Conservation (phyloP, 2,888 invertebrate species). For the Nemotelus pantherinus region DNA sequence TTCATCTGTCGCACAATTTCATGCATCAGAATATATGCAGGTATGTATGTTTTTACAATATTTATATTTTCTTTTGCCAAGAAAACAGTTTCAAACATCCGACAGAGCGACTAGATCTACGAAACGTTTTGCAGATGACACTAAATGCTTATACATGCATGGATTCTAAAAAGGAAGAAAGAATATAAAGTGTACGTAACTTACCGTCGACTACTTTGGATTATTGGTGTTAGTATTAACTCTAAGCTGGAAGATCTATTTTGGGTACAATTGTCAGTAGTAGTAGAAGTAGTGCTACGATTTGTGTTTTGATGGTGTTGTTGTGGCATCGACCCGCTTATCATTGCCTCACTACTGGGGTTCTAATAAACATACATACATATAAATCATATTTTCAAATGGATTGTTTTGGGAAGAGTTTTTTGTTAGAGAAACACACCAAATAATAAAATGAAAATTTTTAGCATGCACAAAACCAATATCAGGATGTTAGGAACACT, state of each 20-base stretch:
- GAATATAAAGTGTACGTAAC: conserved; percentile 54
- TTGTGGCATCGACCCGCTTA: conserved; percentile 54
- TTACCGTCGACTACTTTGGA: conserved; percentile 67
- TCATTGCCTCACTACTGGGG: conserved; percentile 55
- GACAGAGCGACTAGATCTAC: no score
- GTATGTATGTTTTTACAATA: no score
- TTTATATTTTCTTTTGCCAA: no score
- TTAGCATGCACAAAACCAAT: no score
- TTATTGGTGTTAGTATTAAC: conserved; percentile 66
- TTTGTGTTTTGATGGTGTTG: conserved; percentile 47
- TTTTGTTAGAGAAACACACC: background rate
- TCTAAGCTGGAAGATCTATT: conserved; percentile 66
- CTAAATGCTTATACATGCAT: no score
- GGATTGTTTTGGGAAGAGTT: conserved; percentile 10
- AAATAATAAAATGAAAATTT: no score
- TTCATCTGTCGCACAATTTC: no score
- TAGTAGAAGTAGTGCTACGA: conserved; percentile 40
- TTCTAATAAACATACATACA: conserved; percentile 48
- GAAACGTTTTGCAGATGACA: no score
- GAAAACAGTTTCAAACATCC: no score
- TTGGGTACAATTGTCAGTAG: conserved; percentile 54
- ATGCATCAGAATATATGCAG: no score
- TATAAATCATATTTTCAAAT: conserved; percentile 38
- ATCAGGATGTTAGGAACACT: no score
- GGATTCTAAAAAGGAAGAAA: background rate